phyloP scores from a whole-genome alignment of 2,888 invertebrate species.

The Uloborus plumipes region DNA sequence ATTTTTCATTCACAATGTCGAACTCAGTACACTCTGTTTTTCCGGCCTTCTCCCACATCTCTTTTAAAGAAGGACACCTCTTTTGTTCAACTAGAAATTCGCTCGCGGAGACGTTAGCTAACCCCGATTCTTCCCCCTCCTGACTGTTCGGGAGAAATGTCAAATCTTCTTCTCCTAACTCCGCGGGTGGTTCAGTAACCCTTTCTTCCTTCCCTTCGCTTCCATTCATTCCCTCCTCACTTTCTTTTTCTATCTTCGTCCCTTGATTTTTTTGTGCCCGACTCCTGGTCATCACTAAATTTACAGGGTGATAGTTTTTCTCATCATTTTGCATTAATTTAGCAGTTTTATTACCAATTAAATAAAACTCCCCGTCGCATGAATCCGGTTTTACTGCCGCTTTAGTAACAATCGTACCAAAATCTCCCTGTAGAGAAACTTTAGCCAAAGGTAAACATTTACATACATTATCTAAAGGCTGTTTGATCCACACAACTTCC shows the following conservation, averaged over 20 bases:
- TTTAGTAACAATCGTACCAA: slow-evolving; percentile 5
- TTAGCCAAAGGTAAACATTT: too few relatives aligned
- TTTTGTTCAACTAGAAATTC: not conserved
- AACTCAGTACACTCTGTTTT: not conserved
- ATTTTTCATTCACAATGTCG: not conserved
- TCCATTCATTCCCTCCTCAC: not conserved
- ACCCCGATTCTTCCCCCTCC: not conserved
- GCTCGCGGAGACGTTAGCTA: not conserved
- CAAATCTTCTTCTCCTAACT: not conserved
- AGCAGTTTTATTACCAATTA: not conserved
- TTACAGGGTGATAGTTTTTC: not conserved
- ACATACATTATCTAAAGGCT: slow-evolving; percentile 17
- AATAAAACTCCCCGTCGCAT: slow-evolving; percentile 1
- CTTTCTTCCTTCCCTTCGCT: not conserved
- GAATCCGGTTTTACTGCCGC: slow-evolving; percentile 1
- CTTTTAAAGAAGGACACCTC: not conserved
- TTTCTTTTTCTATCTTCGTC: not conserved
- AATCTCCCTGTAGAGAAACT: too few relatives aligned
- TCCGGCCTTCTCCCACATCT: not conserved
- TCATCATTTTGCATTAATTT: not conserved
- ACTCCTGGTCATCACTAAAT: too few relatives aligned
- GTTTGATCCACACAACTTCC: slow-evolving; percentile 13
- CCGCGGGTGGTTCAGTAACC: not conserved
- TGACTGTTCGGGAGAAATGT: not conserved
- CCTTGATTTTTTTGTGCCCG: too few relatives aligned